phyloP scores from a whole-genome alignment of 2,888 invertebrate species.

The Lepidonotus clava region DNA sequence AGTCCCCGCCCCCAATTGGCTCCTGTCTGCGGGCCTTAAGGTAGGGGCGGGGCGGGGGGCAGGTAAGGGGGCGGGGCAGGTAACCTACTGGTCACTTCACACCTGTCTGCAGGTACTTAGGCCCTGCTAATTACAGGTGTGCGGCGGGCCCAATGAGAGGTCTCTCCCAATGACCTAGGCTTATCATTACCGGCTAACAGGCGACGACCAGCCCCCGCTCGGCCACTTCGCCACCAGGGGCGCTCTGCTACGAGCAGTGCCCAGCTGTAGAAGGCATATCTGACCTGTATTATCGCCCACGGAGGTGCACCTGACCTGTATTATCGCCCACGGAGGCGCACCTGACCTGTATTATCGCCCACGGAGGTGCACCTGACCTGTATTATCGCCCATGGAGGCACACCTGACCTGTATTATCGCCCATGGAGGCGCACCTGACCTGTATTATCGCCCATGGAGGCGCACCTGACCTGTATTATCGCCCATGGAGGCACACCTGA shows the following conservation, averaged over 20 bases:
- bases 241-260: neutral
- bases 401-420: too few relatives aligned
- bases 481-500: neutral
- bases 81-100: slow-evolving; percentile 41
- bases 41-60: neutral
- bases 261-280: neutral
- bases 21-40: neutral
- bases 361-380: too few relatives aligned
- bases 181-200: slow-evolving; percentile 16
- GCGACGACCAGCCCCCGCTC: neutral
- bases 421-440: too few relatives aligned
- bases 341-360: too few relatives aligned
- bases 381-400: neutral
- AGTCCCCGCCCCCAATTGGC: slow-evolving; percentile 15
- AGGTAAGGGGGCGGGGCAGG: slow-evolving; percentile 2
- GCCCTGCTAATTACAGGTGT: slow-evolving; percentile 34
- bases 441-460: too few relatives aligned
- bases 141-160: neutral
- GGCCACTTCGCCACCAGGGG: neutral
- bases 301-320: too few relatives aligned
- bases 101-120: slow-evolving; percentile 14
- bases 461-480: too few relatives aligned
- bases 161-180: neutral
- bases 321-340: neutral
- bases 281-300: too few relatives aligned